A percentile compares a stretch with the other conserved stretches of the same genome.
These are phyloP conservation scores for Hipparchia sbordonii DNA, from an alignment of 2,888 invertebrate genomes.

Conservation along the genomic window DNA sequence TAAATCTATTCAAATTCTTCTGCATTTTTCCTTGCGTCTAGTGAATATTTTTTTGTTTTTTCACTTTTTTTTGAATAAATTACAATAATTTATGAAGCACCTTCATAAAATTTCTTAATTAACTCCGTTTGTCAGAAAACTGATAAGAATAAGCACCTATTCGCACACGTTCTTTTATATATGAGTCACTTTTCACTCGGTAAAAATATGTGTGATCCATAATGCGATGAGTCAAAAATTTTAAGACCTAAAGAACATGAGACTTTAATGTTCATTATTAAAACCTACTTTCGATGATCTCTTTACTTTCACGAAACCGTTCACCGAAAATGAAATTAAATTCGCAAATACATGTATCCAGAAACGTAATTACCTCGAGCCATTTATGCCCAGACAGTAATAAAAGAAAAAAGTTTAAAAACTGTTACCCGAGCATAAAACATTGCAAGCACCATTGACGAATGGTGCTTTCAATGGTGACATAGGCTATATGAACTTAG, in stretches of 20 bases:
- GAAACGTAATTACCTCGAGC: slow-evolving; percentile 11
- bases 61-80: background rate
- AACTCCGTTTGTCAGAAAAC: background rate
- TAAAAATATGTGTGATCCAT: slow-evolving; percentile 14
- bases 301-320: slow-evolving; percentile 7
- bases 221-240: slow-evolving; percentile 13
- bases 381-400: slow-evolving; percentile 39
- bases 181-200: slow-evolving; percentile 29
- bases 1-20: too few species aligned
- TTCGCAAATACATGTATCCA: slow-evolving; percentile 7
- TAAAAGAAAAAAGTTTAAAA: too few species aligned
- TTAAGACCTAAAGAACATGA: slow-evolving; percentile 3
- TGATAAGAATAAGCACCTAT: slow-evolving; percentile 3
- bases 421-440: too few species aligned
- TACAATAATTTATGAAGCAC: background rate
- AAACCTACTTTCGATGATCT: slow-evolving; percentile 9
- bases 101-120: background rate
- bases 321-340: background rate
- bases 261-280: background rate
- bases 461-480: too few species aligned
- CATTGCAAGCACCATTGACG: too few species aligned
- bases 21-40: too few species aligned
- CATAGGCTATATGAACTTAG: too few species aligned
- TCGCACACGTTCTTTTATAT: slow-evolving; percentile 15
- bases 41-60: too few species aligned